Evolutionary conservation across 1,140 invertebrate species (phyloP).

Genomic region (Sitophilus oryzae): DNA sequence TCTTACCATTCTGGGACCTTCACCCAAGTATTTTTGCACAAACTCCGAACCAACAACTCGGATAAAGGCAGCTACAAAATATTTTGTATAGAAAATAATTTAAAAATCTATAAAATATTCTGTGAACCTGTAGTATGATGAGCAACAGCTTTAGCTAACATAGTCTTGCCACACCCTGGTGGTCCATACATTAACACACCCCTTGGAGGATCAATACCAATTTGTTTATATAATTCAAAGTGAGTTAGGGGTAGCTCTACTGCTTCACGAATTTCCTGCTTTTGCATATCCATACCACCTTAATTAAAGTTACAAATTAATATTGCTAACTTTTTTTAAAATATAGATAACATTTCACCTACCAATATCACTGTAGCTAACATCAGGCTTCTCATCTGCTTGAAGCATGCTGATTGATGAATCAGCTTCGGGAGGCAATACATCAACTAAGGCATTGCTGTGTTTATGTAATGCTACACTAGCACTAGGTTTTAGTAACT

Average conservation of each 20-base stretch:
- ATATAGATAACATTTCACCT: too few species aligned
- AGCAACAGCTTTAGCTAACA: constrained; percentile 98
- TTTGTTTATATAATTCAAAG: constrained; percentile 99
- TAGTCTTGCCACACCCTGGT: constrained; percentile 95
- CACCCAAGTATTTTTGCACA: constrained; percentile 98
- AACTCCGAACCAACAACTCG: constrained; percentile 99
- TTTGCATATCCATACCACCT: constrained; percentile 96
- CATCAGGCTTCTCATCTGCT: constrained; percentile 98
- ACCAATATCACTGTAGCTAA: constrained; percentile 95
- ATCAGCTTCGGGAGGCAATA: constrained; percentile 87
- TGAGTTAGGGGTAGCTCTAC: constrained; percentile 97
- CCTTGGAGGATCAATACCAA: constrained; percentile 92
- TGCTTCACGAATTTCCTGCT: constrained; percentile 98
- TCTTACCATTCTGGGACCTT: constrained; percentile 97
- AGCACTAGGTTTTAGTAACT: constrained; percentile 81
- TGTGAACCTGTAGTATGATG: constrained; percentile 85
- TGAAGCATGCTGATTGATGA: constrained; percentile 94
- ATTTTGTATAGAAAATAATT: too few species aligned
- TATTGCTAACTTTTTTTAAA: too few species aligned
- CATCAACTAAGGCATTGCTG: constrained; percentile 89
- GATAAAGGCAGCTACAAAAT: constrained; percentile 83
- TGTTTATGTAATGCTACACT: constrained; percentile 91
- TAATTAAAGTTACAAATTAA: neutral
- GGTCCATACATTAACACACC: constrained; percentile 99
- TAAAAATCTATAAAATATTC: too few species aligned